Conservation (phyloP, 92 coral and sea anemone genomes). For the Virgularia gustaviana region DNA sequence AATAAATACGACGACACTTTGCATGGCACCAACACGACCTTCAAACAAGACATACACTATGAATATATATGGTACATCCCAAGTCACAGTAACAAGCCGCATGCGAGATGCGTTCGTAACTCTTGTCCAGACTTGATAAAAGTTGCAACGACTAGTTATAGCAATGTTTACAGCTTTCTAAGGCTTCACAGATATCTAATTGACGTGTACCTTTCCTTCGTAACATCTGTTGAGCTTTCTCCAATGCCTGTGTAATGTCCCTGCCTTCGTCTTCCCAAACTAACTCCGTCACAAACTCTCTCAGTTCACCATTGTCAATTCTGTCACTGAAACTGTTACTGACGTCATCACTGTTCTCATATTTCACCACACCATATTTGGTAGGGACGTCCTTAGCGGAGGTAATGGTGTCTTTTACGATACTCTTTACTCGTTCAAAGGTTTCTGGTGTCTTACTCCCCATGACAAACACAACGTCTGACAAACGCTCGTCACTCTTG, state of each 20-base stretch:
- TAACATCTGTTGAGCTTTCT: constrained; percentile 59
- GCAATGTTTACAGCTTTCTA: too few species aligned
- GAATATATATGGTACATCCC: too few species aligned
- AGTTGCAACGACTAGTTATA: too few species aligned
- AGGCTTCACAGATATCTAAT: too few species aligned
- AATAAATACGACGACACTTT: constrained; percentile 25
- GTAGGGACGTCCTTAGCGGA: constrained; percentile 57
- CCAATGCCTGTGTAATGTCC: constrained; percentile 54
- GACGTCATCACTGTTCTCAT: constrained; percentile 53
- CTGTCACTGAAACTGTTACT: constrained; percentile 45
- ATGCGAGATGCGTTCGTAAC: too few species aligned
- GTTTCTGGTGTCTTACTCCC: constrained; percentile 46
- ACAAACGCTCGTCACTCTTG: constrained; percentile 11
- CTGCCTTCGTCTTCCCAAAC: constrained; percentile 53
- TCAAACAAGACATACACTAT: too few species aligned
- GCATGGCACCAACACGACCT: constrained; percentile 1
- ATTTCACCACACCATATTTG: constrained; percentile 67
- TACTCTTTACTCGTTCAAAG: constrained; percentile 51
- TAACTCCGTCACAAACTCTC: constrained; percentile 37
- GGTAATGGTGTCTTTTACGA: constrained; percentile 53
- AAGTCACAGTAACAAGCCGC: too few species aligned
- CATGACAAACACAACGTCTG: constrained; percentile 24
- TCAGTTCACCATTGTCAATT: constrained; percentile 50
- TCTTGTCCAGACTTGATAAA: too few species aligned
- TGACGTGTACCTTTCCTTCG: constrained; percentile 42